phyloP scores from a whole-genome alignment of 2,113 vertebrate genomes.

The Meleagris gallopavo region DNA sequence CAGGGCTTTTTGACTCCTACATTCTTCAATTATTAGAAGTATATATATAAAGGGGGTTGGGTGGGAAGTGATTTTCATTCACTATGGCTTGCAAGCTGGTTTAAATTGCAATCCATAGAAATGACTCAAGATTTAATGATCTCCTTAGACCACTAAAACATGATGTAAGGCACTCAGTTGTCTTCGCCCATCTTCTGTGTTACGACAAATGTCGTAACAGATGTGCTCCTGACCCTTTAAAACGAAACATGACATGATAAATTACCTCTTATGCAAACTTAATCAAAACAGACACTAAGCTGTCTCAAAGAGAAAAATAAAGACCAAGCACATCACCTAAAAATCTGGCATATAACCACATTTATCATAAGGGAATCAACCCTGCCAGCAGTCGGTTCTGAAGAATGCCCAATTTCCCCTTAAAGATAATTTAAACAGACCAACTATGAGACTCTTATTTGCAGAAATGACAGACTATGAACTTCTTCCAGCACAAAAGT shows the following conservation, averaged over 20 bases:
- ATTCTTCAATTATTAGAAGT: background rate
- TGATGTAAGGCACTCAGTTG: constrained; percentile 1
- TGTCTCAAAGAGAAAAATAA: background rate
- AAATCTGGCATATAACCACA: constrained; percentile 16
- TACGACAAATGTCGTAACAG: background rate
- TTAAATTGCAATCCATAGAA: constrained; percentile 1
- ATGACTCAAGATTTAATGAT: constrained; percentile 12
- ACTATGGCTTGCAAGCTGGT: background rate
- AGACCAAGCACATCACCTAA: background rate
- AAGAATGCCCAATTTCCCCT: background rate
- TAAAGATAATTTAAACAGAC: constrained; percentile 20
- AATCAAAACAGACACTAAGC: background rate
- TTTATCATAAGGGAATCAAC: background rate
- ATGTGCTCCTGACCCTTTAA: background rate
- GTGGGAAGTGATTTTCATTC: background rate
- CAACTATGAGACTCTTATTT: constrained; percentile 18
- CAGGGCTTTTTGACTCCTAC: background rate
- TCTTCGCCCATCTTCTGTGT: background rate
- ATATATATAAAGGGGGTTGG: rapidly evolving
- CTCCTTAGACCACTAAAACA: background rate
- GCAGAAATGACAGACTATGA: background rate
- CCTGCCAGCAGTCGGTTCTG: background rate
- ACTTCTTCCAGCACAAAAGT: constrained; percentile 33
- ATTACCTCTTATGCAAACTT: constrained; percentile 18
- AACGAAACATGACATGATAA: constrained; percentile 4